A percentile compares a stretch with the other conserved stretches of the same genome.
phyloP scores from a whole-genome alignment of 2,113 vertebrate species.

The Actenoides lindsayi region DNA sequence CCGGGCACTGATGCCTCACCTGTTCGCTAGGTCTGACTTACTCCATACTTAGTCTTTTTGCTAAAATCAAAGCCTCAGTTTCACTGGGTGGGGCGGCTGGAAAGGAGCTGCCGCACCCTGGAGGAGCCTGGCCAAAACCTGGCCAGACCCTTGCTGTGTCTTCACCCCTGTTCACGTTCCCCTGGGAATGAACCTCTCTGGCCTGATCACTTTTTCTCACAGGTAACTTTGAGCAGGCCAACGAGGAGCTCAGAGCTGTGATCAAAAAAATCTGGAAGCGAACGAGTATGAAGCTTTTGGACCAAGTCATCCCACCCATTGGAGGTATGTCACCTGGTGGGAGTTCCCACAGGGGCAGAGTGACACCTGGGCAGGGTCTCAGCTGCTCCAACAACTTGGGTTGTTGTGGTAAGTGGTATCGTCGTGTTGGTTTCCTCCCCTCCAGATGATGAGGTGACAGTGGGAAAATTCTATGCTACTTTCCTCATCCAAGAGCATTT shows the following conservation, averaged over 20 bases:
- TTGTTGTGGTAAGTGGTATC: neutral
- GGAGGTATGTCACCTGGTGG: constrained; percentile 79
- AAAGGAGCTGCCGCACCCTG: neutral
- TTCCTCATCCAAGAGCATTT: constrained; percentile 98
- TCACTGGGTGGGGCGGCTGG: neutral
- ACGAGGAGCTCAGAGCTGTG: constrained; percentile 94
- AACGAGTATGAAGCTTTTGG: constrained; percentile 97
- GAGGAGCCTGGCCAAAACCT: neutral
- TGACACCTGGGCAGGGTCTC: fast-evolving
- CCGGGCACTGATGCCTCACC: neutral
- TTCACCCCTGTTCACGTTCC: neutral
- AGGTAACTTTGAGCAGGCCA: constrained; percentile 97
- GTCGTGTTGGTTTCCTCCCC: neutral
- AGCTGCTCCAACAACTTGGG: neutral
- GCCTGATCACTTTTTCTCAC: neutral
- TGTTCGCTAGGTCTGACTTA: neutral
- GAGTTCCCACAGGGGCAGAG: neutral
- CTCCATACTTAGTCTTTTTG: neutral
- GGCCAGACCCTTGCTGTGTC: neutral
- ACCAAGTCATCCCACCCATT: constrained; percentile 97
- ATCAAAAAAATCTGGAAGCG: constrained; percentile 99
- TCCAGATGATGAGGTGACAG: constrained; percentile 97
- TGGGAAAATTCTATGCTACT: constrained; percentile 98
- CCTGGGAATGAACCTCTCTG: neutral
- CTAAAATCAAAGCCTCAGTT: neutral